Evolutionary conservation across 2,888 invertebrate species (phyloP).

Genomic region (Rhodophaea formosa): DNA sequence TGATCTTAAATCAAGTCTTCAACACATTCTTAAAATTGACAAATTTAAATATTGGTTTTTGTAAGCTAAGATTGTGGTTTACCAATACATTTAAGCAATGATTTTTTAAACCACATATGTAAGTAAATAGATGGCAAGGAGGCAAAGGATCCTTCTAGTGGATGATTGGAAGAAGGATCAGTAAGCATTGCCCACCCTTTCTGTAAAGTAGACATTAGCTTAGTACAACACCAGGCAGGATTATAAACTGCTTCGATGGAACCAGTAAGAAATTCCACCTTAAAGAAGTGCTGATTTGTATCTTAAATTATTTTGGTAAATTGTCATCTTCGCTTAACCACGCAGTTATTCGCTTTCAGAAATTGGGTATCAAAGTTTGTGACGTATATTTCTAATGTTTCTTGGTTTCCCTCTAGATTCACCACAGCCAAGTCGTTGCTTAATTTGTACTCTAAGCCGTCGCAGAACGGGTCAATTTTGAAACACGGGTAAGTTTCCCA

Average conservation of each 20-base stretch:
- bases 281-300: no score
- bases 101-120: neutral
- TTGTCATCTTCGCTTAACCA: neutral
- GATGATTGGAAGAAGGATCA: no score
- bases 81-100: neutral
- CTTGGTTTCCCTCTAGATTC: constrained; percentile 81
- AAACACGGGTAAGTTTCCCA: constrained; percentile 85
- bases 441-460: constrained; percentile 85
- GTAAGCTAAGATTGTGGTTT: neutral
- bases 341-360: constrained; percentile 5
- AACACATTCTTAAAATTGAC: neutral
- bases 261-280: no score
- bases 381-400: constrained; percentile 40
- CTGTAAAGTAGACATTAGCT: no score
- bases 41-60: neutral
- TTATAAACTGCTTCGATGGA: no score
- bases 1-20: no score
- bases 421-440: constrained; percentile 86
- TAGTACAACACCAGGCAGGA: no score
- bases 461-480: constrained; percentile 82
- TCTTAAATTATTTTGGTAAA: neutral
- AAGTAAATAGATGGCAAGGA: no score
- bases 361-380: constrained; percentile 30
- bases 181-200: no score
- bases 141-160: no score